Evolutionary conservation across 2,888 invertebrate genomes (phyloP), one percentile per base, ranked within the genome.

Genomic region (Micoletzkya japonica): DNA sequence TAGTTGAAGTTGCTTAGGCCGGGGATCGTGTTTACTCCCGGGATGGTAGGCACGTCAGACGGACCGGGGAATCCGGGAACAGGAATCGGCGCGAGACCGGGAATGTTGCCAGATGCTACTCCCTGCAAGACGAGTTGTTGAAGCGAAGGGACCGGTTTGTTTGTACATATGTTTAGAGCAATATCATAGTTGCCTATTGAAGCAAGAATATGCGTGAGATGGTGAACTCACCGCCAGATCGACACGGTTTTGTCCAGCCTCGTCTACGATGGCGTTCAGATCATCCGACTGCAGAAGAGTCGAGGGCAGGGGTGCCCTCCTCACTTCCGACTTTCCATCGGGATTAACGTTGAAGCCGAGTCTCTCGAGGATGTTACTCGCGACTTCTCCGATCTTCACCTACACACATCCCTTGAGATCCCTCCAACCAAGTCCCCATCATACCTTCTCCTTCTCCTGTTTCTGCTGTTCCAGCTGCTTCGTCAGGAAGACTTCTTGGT

Each of bases 1-100:
- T 86, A 86, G 77, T 86, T 86, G 76, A 85, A 86, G 76, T 85
- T 86, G 78, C 82, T 82, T 56, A 86, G 76, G 39, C 86, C 86
- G 60, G 86, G 86, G 44, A 86, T 86, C 6, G 86, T 86, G 77
- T 86, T 86, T 44, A 86, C 86, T 58, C 86, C 86, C 67, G 86
- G 86, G 24, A 86, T 84, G 4, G 77, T 77, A 56, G 86, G 86
- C 4, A 79, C 78, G 49, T 86, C 86, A 49, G 79, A 80, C 39
- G 84, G 82, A 58, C 81, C 82, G 58, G 82, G 82, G 71, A 81
- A 84, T 30, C 86, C 85, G 68, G 82, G 82, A 30, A 82, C 82
- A 28, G 82, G 82, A 30, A 85, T 85, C n/a, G 86, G 85, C 1
- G 86, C 86, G 32, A 86, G 75, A 32, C 83, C 85, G 49, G 84